Evolutionary conservation across 2,797 vertebrate species (phyloP), one percentile per base, ranked within the genome.

Genomic region (Pitangus sulphuratus): DNA sequence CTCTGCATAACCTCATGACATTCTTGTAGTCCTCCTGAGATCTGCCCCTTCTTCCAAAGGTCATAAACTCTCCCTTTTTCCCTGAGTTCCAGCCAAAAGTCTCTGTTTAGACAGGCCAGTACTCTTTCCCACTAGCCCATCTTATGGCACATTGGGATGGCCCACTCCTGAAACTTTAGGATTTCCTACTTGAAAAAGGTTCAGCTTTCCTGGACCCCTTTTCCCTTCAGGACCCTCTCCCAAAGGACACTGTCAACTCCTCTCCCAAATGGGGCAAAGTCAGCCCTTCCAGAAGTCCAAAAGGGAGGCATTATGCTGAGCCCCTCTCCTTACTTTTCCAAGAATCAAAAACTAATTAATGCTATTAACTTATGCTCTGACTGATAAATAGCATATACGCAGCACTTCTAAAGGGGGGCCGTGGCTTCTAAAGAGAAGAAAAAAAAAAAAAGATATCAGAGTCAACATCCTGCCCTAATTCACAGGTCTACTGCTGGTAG

Each of bases 391-490:
- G 70, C 44, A 39, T 24, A 70, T 24, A 92, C 84, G 21, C n/a
- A 83, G 75, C 12, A 2, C 37, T 93, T 78, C 60, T 69, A 80
- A 92, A 61, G 17, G 30, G n/a, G n/a, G 17, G 3, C 30, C n/a
- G 13, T 64, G 33, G 64, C 57, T 90, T 90, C 64, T 50, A 71
- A 90, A 77, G 48, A 31, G 30, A 12, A 22, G n/a, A 64, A 58
- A 51, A 20, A 44, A 44, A 45, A 45, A 51, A 80, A 57, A 60
- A 47, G 28, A 72, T 42, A 84, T 44, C 33, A 53, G 31, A 70
- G n/a, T 83, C 93, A 94, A 77, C 78, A 93, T 65, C 71, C 35
- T 95, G 82, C 84, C 75, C 64, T 91, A 92, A 96, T 92, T 94
- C 92, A 90, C 78, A 91, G 57, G 45, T 74, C 75, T 87, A n/a